A percentile compares a stretch with the other conserved stretches of the same genome.
These are phyloP conservation scores for Trialeurodes vaporariorum DNA, from an alignment of 1,140 invertebrate genomes.

Conservation along the genomic window DNA sequence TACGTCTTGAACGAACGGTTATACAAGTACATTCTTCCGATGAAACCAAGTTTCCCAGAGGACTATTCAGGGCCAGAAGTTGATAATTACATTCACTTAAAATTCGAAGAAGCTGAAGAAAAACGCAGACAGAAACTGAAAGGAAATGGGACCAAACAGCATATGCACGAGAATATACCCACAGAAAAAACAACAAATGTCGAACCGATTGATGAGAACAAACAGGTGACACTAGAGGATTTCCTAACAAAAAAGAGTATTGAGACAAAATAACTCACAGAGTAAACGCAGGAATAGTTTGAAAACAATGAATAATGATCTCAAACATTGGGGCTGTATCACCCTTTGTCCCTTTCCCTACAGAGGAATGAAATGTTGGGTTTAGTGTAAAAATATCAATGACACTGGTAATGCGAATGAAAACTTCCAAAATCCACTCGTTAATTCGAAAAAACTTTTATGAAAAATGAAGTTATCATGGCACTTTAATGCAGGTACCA, in stretches of 20 bases:
- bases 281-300: no score
- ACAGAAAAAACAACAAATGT: conserved; percentile 16
- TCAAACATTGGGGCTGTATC: no score
- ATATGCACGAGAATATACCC: conserved; percentile 25
- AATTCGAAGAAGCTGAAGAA: conserved; percentile 71
- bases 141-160: conserved; percentile 4
- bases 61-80: conserved; percentile 74
- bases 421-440: no score
- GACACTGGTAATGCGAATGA: no score
- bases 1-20: conserved; percentile 79
- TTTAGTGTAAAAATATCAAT: no score
- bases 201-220: not conserved
- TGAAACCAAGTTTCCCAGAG: conserved; percentile 74
- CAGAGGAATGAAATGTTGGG: no score
- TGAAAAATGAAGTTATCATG: no score
- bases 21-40: conserved; percentile 74
- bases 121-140: conserved; percentile 43
- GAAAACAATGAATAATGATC: no score
- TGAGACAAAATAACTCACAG: not conserved
- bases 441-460: no score
- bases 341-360: no score
- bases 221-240: not conserved
- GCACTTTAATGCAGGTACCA: no score
- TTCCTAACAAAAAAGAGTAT: not conserved
- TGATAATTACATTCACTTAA: conserved; percentile 66